Percentiles rank a stretch among this genome's conserved stretches.
phyloP scores from a whole-genome alignment of 1,140 invertebrate genomes.

The Sogatella furcifera region DNA sequence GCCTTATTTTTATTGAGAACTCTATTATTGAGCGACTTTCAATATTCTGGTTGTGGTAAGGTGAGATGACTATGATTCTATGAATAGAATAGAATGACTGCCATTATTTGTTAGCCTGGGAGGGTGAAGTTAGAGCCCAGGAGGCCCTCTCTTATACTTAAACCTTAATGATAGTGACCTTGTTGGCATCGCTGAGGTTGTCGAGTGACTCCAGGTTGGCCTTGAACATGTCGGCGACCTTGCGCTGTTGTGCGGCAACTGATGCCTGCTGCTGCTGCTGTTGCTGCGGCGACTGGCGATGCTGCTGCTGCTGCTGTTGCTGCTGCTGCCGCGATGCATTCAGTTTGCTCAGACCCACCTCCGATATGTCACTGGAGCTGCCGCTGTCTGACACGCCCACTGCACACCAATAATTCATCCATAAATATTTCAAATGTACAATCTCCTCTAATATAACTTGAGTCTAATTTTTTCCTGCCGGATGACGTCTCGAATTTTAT shows the following conservation, averaged over 20 bases:
- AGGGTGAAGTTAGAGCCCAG: no score
- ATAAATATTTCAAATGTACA: no score
- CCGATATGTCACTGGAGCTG: not conserved
- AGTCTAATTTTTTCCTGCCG: no score
- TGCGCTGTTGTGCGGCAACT: conserved; percentile 32
- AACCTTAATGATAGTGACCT: conserved; percentile 17
- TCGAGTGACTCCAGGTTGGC: conserved; percentile 60
- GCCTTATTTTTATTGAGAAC: no score
- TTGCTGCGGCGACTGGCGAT: not conserved
- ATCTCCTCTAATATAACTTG: no score
- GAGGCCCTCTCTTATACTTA: no score
- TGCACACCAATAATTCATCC: not conserved
- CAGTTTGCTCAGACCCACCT: not conserved
- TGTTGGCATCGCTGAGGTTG: conserved; percentile 35
- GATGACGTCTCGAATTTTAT: no score
- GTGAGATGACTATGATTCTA: no score
- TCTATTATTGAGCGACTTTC: no score
- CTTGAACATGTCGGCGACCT: conserved; percentile 46
- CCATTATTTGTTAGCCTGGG: no score
- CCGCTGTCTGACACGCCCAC: not conserved
- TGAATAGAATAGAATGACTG: no score
- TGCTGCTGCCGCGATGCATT: not conserved
- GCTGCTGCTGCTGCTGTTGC: conserved; percentile 1
- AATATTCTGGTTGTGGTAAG: no score
- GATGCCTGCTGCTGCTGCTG: conserved; percentile 8